These are phyloP conservation scores for Diorhabda carinulata DNA, from an alignment of 1,140 invertebrate species.

Conservation along the genomic window DNA sequence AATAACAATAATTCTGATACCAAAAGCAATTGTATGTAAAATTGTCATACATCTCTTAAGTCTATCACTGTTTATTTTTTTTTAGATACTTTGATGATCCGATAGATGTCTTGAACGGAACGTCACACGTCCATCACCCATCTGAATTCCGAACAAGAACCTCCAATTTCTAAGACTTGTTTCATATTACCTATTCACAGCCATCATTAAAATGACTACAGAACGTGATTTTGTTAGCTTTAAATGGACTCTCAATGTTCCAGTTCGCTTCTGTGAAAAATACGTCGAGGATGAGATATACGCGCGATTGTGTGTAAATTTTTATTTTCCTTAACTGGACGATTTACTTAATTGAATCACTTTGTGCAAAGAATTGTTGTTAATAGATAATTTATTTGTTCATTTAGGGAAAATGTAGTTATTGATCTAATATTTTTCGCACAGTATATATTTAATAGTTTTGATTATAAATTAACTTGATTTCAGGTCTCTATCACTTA, in stretches of 20 bases:
- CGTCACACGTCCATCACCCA: constrained; percentile 11
- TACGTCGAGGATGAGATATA: neutral
- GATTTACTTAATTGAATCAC: neutral
- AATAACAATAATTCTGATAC: too few relatives aligned
- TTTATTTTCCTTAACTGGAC: constrained; percentile 5
- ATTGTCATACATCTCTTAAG: neutral
- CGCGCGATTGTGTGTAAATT: constrained; percentile 10
- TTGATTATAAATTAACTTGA: too few relatives aligned
- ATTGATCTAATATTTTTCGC: too few relatives aligned
- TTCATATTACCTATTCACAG: constrained; percentile 13
- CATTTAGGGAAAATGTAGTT: too few relatives aligned
- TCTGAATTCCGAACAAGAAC: constrained; percentile 9
- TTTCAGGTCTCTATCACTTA: too few relatives aligned
- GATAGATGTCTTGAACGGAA: constrained; percentile 6
- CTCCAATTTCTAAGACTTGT: constrained; percentile 13
- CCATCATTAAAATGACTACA: constrained; percentile 13
- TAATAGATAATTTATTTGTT: too few relatives aligned
- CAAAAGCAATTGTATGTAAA: too few relatives aligned
- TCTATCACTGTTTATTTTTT: neutral
- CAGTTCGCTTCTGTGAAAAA: constrained; percentile 4
- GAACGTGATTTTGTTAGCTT: constrained; percentile 2
- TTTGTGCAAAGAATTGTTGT: neutral
- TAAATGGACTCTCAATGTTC: constrained; percentile 7
- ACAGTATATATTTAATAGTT: too few relatives aligned
- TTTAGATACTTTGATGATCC: neutral